Evolutionary conservation across 2,113 vertebrate genomes (phyloP).

Genomic region (Spea multiplicata): DNA sequence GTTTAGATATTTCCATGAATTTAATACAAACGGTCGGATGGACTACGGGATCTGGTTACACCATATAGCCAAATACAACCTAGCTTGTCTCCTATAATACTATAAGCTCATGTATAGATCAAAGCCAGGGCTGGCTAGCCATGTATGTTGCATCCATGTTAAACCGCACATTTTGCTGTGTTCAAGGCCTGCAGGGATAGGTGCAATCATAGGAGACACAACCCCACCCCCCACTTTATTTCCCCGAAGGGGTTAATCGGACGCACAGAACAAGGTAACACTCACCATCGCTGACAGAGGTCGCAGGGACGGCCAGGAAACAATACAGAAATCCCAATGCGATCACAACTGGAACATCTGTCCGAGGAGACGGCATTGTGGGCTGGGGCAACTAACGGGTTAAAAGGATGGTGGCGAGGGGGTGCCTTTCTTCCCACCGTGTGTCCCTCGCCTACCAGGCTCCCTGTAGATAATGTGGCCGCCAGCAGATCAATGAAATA

Average conservation of each 20-base stretch:
- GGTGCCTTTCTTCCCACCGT: background rate
- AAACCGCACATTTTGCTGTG: background rate
- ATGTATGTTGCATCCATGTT: constrained; percentile 28
- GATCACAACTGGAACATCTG: constrained; percentile 35
- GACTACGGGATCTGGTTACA: too few species aligned
- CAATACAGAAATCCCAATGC: constrained; percentile 35
- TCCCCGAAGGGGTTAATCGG: background rate
- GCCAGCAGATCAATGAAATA: constrained; percentile 13
- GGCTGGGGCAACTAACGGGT: constrained; percentile 8
- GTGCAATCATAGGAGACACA: constrained; percentile 6
- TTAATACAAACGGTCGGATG: too few species aligned
- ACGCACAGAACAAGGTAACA: background rate
- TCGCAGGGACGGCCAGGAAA: constrained; percentile 27
- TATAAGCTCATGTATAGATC: background rate
- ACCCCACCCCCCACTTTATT: background rate
- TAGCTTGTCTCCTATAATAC: too few species aligned
- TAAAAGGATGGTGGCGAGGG: constrained; percentile 16
- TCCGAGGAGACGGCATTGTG: constrained; percentile 34
- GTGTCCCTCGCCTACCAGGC: constrained; percentile 11
- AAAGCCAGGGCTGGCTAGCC: background rate
- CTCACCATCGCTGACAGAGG: constrained; percentile 43
- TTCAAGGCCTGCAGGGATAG: constrained; percentile 22
- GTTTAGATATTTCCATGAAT: background rate
- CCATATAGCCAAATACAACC: too few species aligned
- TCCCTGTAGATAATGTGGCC: background rate